Conservation (phyloP, 2,888 invertebrate species). For the Junonia oenone region DNA sequence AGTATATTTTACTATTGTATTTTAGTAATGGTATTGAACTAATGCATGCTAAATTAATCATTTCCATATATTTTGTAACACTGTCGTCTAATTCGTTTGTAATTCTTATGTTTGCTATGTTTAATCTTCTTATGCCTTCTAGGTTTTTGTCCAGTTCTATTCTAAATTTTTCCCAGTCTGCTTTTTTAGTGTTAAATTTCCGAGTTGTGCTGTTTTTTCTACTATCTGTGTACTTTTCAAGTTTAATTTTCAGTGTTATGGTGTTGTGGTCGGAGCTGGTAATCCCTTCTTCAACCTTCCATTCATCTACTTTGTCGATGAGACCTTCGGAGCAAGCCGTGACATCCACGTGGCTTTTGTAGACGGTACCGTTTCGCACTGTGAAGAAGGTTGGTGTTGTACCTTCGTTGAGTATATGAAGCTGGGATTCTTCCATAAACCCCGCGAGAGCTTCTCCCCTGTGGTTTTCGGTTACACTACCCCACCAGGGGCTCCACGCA, state of each 20-base stretch:
- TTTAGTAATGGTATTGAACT: background rate
- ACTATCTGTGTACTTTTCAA: background rate
- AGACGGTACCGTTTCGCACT: background rate
- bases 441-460: background rate
- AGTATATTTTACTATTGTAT: background rate
- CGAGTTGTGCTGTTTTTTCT: background rate
- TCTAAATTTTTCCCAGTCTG: background rate
- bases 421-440: background rate
- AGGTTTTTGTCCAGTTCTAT: too few species aligned
- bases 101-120: background rate
- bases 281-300: too few species aligned
- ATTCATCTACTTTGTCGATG: background rate
- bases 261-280: too few species aligned
- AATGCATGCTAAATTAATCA: background rate
- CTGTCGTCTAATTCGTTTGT: background rate
- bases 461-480: background rate
- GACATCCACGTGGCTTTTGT: too few species aligned
- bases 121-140: background rate
- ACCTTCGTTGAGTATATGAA: background rate
- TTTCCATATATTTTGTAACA: background rate
- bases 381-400: background rate
- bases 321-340: background rate
- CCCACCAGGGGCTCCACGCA: slow-evolving; percentile 6
- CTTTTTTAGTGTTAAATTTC: background rate
- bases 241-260: background rate